phyloP scores from a whole-genome alignment of 2,888 invertebrate genomes.

The Marasmarcha lunaedactyla region DNA sequence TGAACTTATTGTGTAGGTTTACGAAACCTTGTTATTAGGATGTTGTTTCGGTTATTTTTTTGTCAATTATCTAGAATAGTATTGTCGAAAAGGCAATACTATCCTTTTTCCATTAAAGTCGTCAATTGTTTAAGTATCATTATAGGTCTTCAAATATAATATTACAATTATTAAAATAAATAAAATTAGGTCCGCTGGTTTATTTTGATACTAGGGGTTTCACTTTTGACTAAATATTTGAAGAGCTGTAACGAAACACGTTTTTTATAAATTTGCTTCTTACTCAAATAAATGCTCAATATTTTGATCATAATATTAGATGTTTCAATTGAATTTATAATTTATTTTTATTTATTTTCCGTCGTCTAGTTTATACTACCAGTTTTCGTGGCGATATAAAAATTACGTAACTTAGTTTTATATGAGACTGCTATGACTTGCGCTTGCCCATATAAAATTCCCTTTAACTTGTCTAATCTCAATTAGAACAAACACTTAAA shows the following conservation, averaged over 20 bases:
- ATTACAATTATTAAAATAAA: too few species aligned
- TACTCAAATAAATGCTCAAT: slow-evolving; percentile 68
- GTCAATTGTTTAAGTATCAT: slow-evolving; percentile 66
- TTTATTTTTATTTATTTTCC: slow-evolving; percentile 1
- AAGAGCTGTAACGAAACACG: too few species aligned
- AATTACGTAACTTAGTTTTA: slow-evolving; percentile 3
- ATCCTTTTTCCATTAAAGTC: slow-evolving; percentile 37
- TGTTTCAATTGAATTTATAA: slow-evolving; percentile 2
- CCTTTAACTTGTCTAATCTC: slow-evolving; percentile 15
- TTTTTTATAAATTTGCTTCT: too few species aligned
- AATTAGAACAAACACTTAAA: slow-evolving; percentile 36
- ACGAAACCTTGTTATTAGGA: slow-evolving; percentile 43
- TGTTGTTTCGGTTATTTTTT: slow-evolving; percentile 57
- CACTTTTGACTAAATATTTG: too few species aligned
- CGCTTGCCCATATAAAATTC: slow-evolving; percentile 7
- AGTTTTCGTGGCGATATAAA: neutral
- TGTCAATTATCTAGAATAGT: slow-evolving; percentile 55
- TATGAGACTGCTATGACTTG: neutral
- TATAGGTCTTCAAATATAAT: too few species aligned
- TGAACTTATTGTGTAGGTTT: slow-evolving; percentile 32
- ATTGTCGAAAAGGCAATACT: slow-evolving; percentile 39
- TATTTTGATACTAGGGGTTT: too few species aligned
- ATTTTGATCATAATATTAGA: slow-evolving; percentile 61
- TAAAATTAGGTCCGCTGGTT: too few species aligned
- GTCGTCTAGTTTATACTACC: neutral